Evolutionary conservation across 1,140 invertebrate genomes (phyloP).

Genomic region (Neodiprion fabricii): DNA sequence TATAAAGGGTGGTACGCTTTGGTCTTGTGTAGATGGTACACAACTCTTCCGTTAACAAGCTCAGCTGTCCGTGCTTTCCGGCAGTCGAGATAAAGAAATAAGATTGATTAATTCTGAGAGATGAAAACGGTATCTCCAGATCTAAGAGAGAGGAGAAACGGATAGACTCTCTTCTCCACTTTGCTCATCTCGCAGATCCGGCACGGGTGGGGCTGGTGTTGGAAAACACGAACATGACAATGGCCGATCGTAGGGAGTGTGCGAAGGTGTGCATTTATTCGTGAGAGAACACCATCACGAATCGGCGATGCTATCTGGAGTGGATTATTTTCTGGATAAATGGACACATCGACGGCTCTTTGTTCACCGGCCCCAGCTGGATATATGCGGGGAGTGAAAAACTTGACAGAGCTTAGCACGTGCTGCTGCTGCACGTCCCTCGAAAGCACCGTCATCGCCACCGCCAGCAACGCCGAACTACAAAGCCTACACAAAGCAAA

Average conservation of each 20-base stretch:
- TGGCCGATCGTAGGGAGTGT: too few species aligned
- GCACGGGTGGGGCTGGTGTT: too few species aligned
- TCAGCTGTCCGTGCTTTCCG: too few species aligned
- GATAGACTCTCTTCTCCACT: too few species aligned
- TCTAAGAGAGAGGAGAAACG: slow-evolving; percentile 16
- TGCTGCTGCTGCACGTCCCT: background rate
- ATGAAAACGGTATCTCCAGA: slow-evolving; percentile 61
- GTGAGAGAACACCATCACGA: too few species aligned
- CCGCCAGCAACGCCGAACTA: background rate
- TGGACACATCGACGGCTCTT: slow-evolving; percentile 42
- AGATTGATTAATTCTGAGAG: slow-evolving; percentile 54
- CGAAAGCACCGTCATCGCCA: background rate
- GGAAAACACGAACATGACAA: too few species aligned
- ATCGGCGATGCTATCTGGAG: slow-evolving; percentile 46
- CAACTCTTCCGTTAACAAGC: too few species aligned
- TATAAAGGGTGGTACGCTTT: too few species aligned
- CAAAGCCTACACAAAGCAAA: slow-evolving; percentile 1
- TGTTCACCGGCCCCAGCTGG: too few species aligned
- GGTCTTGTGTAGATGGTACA: too few species aligned
- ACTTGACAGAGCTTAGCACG: background rate
- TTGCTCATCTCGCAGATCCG: too few species aligned
- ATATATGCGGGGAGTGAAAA: background rate
- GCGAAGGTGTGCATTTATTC: too few species aligned
- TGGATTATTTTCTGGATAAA: slow-evolving; percentile 61
- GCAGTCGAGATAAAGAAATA: slow-evolving; percentile 12